These are phyloP conservation scores for Phortica variegata DNA, from an alignment of 1,140 invertebrate genomes.

Conservation along the genomic window DNA sequence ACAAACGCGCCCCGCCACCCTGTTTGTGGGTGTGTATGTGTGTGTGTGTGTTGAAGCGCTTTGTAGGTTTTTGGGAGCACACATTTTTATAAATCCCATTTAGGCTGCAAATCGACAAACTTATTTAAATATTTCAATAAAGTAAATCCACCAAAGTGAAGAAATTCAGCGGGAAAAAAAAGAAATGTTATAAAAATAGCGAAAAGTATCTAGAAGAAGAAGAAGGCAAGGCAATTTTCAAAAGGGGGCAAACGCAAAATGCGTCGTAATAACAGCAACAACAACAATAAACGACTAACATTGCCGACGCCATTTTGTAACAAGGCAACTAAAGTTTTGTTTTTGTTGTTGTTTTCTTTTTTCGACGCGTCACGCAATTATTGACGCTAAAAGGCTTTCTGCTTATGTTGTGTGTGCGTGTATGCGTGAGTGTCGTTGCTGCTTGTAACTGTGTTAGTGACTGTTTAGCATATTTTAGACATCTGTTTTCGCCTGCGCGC, in stretches of 20 bases:
- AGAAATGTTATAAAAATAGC: conserved; percentile 15
- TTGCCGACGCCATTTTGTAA: too few species aligned
- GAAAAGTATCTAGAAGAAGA: background rate
- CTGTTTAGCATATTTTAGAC: conserved; percentile 35
- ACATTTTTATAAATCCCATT: conserved; percentile 40
- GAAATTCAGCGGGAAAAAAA: conserved; percentile 19
- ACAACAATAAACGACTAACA: too few species aligned
- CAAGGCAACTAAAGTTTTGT: too few species aligned
- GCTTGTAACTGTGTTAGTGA: too few species aligned
- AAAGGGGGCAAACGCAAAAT: conserved; percentile 24
- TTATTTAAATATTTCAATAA: conserved; percentile 57
- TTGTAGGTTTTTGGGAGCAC: conserved; percentile 5
- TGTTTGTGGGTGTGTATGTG: too few species aligned
- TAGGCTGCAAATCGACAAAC: conserved; percentile 54
- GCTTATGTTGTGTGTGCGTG: too few species aligned
- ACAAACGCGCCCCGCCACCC: too few species aligned
- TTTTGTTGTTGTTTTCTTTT: too few species aligned
- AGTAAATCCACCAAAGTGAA: conserved; percentile 55
- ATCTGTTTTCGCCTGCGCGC: conserved; percentile 5
- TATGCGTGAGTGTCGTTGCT: too few species aligned
- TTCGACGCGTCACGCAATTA: too few species aligned
- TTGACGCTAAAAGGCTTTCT: too few species aligned
- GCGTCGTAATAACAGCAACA: background rate
- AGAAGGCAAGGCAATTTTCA: conserved; percentile 23
- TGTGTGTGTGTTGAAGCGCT: too few species aligned